Evolutionary conservation across 2,797 vertebrate genomes (phyloP), one percentile per base, ranked within the genome.

Genomic region (Anabas testudineus): DNA sequence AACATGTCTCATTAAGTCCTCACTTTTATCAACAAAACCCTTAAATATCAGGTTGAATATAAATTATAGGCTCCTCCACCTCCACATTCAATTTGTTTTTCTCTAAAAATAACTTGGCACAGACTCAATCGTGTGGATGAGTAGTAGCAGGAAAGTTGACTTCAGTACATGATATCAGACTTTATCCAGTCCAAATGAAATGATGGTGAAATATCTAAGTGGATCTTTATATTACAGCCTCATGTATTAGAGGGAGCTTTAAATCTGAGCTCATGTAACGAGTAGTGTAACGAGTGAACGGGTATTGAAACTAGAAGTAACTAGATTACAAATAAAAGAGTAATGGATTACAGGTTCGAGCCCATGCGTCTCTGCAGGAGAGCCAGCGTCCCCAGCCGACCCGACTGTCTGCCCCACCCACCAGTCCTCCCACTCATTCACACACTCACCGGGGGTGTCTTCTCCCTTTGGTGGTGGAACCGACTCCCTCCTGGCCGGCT

Each of bases 371-470:
- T 57, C 88, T 78, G 84, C 82, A 61, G 70, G 80, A 84, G 87
- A 53, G 58, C 74, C 72, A 77, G 81, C 88, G 83, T 91, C 84
- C 86, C 85, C 81, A 89, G 72, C 72, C 89, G 87, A 91, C 89
- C 90, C 84, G 56, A 41, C 81, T 13, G 87, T 88, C 88, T 86
- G 81, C 82, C 87, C 85, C 88, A 85, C 87, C 87, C 87, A 86
- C 86, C 58, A 78, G 68, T 71, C 67, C 82, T 76, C 81, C 76
- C 84, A 73, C 62, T n/a, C 36, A 6, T 39, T 4, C 36, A 39
- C 71, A 24, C 64, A 34, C 76, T 48, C 69, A 78, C 87, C 83
- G 76, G 52, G 61, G 28, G 52, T 52, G 79, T 75, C 57, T 76
- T 74, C 75, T 71, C 61, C 74, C 62, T 77, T 3, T 42, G 67